These are phyloP conservation scores for Larimichthys crocea DNA, from an alignment of 2,113 vertebrate species.

Conservation along the genomic window DNA sequence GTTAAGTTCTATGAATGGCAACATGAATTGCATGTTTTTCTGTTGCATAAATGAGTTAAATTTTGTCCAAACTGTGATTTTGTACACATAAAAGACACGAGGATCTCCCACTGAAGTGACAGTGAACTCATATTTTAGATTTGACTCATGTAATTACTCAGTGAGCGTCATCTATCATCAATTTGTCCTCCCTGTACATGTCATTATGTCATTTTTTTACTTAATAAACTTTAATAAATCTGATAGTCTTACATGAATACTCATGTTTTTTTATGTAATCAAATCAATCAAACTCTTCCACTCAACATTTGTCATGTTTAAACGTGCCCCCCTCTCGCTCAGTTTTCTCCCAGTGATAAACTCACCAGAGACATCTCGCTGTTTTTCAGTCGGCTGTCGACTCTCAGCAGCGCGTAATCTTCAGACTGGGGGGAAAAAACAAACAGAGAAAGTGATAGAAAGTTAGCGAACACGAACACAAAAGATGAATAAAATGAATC, in stretches of 20 bases:
- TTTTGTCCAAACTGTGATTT: background rate
- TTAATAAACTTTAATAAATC: no score
- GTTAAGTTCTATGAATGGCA: no score
- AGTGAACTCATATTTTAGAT: no score
- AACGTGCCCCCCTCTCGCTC: no score
- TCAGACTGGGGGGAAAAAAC: constrained; percentile 76
- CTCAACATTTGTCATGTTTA: background rate
- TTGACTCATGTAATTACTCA: background rate
- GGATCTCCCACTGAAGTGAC: background rate
- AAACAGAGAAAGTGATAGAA: constrained; percentile 7
- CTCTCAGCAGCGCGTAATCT: constrained; percentile 80
- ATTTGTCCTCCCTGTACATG: no score
- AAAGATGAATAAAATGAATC: constrained; percentile 2
- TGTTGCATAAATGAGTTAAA: background rate
- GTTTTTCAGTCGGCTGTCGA: constrained; percentile 84
- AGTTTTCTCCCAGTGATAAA: background rate
- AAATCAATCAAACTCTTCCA: background rate
- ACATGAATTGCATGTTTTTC: no score
- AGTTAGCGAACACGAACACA: background rate
- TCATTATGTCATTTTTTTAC: no score
- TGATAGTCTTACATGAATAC: background rate
- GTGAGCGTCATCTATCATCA: background rate
- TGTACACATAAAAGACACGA: background rate
- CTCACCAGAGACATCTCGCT: constrained; percentile 91
- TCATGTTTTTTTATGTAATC: background rate